Conservation (phyloP, 1,140 invertebrate species). For the Leptopilina clavipes region DNA sequence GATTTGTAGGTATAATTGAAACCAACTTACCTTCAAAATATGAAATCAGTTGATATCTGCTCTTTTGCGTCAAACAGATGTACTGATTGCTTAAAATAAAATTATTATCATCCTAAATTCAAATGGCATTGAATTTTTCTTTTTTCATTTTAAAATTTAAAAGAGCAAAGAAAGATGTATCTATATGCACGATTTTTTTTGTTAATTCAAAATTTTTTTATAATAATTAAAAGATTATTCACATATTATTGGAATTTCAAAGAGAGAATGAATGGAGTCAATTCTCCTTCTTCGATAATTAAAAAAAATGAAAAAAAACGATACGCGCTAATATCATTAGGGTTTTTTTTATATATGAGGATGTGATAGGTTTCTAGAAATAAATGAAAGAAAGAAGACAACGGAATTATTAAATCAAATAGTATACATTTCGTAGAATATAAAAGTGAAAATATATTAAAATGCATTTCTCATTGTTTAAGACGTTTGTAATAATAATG, state of each 20-base stretch:
- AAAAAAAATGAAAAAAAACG: constrained; percentile 2
- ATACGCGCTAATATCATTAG: constrained; percentile 6
- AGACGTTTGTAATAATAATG: constrained; percentile 65
- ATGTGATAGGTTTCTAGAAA: constrained; percentile 68
- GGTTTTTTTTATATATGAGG: constrained; percentile 55
- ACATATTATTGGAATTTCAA: too few species aligned
- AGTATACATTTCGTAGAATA: constrained; percentile 74
- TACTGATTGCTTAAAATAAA: constrained; percentile 33
- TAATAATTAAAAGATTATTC: too few species aligned
- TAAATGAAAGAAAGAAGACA: constrained; percentile 66
- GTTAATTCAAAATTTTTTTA: too few species aligned
- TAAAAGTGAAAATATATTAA: constrained; percentile 76
- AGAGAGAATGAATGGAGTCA: constrained; percentile 2
- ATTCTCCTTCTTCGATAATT: constrained; percentile 12
- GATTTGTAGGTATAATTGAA: constrained; percentile 14
- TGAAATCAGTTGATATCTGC: constrained; percentile 21
- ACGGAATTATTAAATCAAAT: constrained; percentile 74
- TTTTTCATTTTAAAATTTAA: not conserved
- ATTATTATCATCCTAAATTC: constrained; percentile 17
- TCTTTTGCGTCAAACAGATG: constrained; percentile 32
- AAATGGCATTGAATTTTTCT: not conserved
- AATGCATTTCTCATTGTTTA: constrained; percentile 74
- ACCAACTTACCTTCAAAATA: constrained; percentile 22
- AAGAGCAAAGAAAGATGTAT: not conserved
- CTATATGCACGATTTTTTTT: too few species aligned